Evolutionary conservation across 2,888 invertebrate genomes (phyloP), one percentile per base, ranked within the genome.

Genomic region (Drosophila atripex): DNA sequence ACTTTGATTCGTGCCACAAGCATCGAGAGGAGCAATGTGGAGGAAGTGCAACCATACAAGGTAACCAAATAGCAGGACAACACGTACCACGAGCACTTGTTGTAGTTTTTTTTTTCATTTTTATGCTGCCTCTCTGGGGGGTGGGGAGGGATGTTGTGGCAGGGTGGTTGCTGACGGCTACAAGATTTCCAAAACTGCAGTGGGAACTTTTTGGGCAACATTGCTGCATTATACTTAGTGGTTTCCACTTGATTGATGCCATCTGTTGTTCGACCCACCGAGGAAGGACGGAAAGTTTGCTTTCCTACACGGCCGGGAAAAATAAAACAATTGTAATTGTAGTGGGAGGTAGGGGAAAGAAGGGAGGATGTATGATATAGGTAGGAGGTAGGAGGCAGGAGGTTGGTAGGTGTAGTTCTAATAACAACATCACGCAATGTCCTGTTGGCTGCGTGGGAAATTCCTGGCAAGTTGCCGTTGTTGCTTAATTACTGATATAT

Each of bases 1-100:
- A 90, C 89, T 88, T 89, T 90, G 90, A 90, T 90, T 89, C 91
- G 91, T 91, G 91, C 90, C 90, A 86, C 70, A 65, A 63, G 78
- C 53, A 39, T 50, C 28, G 30, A 38, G 60, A 58, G 63, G 63
- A 65, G 47, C 14, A 14, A 21, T 25, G 39, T 55, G 58, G 66
- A 85, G 82, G 82, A 83, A 83, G 86, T 85, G 86, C 82, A 82
- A 85, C 85, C 82, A 77, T 82, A 85, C 83, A 82, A 85, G 79
- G 86, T 82, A 83, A 83, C 82, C 82, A 83, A 83, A 83, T 85
- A 82, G 78, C 86, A 76, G 86, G 76, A 83, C 78, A 83, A 83
- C 83, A 83, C 82, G 86, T 86, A 86, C 83, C 83, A 83, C 83
- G 57, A 68, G 73, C 79, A 85, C 82, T 75, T 76, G 86, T 74